Percentiles rank a stretch among this genome's conserved stretches.
Conservation (phyloP, 2,888 invertebrate species). For the Drosophila algonquin region DNA sequence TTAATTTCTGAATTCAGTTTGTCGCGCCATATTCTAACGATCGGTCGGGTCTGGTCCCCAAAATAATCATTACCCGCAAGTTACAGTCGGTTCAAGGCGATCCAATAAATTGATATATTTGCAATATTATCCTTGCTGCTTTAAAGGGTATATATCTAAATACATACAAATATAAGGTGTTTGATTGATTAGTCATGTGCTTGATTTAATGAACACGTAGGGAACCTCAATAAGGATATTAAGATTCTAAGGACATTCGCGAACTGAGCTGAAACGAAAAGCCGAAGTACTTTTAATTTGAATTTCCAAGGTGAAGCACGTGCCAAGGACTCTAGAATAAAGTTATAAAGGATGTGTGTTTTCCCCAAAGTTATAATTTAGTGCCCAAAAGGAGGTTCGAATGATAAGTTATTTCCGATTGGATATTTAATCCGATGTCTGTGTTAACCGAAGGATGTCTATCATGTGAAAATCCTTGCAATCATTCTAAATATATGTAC, state of each 20-base stretch:
- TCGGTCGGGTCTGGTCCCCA: constrained; percentile 75
- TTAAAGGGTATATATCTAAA: constrained; percentile 19
- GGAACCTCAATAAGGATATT: background rate
- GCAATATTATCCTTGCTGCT: constrained; percentile 26
- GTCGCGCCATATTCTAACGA: constrained; percentile 81
- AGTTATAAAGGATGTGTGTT: background rate
- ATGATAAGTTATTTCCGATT: too few relatives aligned
- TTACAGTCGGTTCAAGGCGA: constrained; percentile 9
- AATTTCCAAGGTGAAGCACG: background rate
- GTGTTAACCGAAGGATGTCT: too few relatives aligned
- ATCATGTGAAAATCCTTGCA: too few relatives aligned
- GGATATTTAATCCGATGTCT: too few relatives aligned
- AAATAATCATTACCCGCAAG: constrained; percentile 11
- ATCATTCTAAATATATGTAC: too few relatives aligned
- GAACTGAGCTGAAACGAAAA: background rate
- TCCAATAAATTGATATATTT: constrained; percentile 1
- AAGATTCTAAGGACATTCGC: background rate
- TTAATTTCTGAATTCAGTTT: constrained; percentile 68
- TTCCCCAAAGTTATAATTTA: background rate
- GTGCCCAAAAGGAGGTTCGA: too few relatives aligned
- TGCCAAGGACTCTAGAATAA: background rate
- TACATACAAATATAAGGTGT: background rate
- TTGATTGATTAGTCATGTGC: background rate
- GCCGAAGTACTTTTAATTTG: background rate
- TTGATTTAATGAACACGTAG: background rate